Conservation (phyloP, 2,888 invertebrate genomes). For the Pachymerium ferrugineum region DNA sequence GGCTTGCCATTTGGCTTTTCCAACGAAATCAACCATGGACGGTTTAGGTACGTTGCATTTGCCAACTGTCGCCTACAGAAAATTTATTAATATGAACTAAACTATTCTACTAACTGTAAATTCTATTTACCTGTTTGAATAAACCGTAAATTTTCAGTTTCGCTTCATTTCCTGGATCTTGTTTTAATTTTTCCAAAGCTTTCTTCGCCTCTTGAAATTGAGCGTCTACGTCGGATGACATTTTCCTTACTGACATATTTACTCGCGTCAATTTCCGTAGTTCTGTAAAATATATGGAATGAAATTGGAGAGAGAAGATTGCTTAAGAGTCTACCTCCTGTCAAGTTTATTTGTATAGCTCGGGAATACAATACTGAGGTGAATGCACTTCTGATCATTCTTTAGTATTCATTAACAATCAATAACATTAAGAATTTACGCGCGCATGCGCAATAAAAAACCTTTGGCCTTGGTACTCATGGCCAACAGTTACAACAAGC, state of each 20-base stretch:
- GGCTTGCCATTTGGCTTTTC: conserved; percentile 55
- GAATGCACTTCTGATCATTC: too few relatives aligned
- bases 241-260: not conserved
- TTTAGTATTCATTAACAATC: too few relatives aligned
- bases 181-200: conserved; percentile 44
- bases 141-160: conserved; percentile 54
- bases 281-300: not conserved
- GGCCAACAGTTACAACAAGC: too few relatives aligned
- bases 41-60: conserved; percentile 52
- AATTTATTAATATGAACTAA: not conserved
- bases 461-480: too few relatives aligned
- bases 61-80: conserved; percentile 42
- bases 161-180: conserved; percentile 51
- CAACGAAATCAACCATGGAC: conserved; percentile 55
- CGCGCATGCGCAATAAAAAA: too few relatives aligned
- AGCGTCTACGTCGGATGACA: not conserved
- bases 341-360: too few relatives aligned
- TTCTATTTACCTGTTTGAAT: conserved; percentile 53
- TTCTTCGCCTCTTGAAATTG: conserved; percentile 47
- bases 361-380: too few relatives aligned
- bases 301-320: not conserved
- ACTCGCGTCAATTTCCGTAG: not conserved
- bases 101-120: too few relatives aligned
- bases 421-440: too few relatives aligned
- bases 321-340: too few relatives aligned